Percentiles rank a stretch among this genome's conserved stretches.
phyloP scores from a whole-genome alignment of 2,888 invertebrate genomes.

The Amphimallon solstitiale region DNA sequence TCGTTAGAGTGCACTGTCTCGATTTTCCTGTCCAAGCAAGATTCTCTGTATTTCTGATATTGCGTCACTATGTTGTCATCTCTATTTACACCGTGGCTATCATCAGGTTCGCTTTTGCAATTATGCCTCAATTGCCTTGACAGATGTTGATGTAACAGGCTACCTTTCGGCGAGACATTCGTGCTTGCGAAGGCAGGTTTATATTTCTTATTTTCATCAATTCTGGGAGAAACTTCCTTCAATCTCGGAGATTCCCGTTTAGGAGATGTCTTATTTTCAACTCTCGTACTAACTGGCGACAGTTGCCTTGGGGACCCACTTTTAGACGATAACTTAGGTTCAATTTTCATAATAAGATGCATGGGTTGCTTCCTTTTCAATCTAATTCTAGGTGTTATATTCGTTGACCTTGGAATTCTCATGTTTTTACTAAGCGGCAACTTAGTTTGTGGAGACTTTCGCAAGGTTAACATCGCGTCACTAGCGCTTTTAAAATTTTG shows the following conservation, averaged over 20 bases:
- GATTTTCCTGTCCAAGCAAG: not conserved
- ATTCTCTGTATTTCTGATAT: slow-evolving; percentile 3
- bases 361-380: too few relatives aligned
- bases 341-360: not conserved
- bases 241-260: too few relatives aligned
- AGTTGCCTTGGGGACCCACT: too few relatives aligned
- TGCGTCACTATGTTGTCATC: slow-evolving; percentile 14
- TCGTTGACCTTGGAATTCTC: not conserved
- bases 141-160: too few relatives aligned
- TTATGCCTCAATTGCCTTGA: too few relatives aligned
- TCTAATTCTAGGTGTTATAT: not conserved
- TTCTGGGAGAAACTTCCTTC: too few relatives aligned
- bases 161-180: too few relatives aligned
- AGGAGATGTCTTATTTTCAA: too few relatives aligned
- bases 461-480: not conserved
- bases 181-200: too few relatives aligned
- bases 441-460: not conserved
- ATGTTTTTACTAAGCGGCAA: not conserved
- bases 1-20: slow-evolving; percentile 13
- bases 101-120: too few relatives aligned
- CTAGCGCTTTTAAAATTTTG: slow-evolving; percentile 4
- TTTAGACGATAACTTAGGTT: not conserved
- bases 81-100: not conserved
- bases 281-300: too few relatives aligned
- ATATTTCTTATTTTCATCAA: too few relatives aligned